Evolutionary conservation across 2,113 vertebrate genomes (phyloP).

Genomic region (Chiloscyllium plagiosum): DNA sequence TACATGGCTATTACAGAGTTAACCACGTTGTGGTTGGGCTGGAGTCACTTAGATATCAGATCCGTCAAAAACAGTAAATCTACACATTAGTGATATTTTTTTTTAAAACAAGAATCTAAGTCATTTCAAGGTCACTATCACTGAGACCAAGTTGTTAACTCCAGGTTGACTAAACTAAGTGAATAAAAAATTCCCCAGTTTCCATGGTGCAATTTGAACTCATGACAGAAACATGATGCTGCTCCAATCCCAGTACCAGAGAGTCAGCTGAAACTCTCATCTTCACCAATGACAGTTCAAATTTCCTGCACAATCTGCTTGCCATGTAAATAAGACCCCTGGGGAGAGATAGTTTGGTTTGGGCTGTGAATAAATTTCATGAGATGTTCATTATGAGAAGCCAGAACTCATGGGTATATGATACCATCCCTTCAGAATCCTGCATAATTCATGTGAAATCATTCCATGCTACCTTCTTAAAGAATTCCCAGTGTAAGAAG

Average conservation of each 20-base stretch:
- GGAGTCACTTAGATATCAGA: too few relatives aligned
- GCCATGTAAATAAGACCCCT: background rate
- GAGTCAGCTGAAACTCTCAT: background rate
- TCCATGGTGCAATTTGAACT: background rate
- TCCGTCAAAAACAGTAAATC: too few relatives aligned
- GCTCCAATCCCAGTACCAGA: background rate
- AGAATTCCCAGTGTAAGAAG: background rate
- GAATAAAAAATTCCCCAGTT: background rate
- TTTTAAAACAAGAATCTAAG: too few relatives aligned
- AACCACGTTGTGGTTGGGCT: too few relatives aligned
- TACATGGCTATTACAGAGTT: too few relatives aligned
- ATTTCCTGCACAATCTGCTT: background rate
- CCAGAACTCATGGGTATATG: background rate
- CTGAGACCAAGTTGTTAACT: background rate
- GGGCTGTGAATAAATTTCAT: background rate
- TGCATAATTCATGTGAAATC: background rate
- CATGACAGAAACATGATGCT: background rate
- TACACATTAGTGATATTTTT: too few relatives aligned
- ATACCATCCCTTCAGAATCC: background rate
- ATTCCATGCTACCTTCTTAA: background rate
- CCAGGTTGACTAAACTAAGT: background rate
- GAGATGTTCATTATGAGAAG: background rate
- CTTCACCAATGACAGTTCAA: background rate
- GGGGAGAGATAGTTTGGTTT: background rate
- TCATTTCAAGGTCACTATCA: background rate